Evolutionary conservation across 2,113 vertebrate genomes (phyloP).

Genomic region (Bos taurus): ARS-UCD2.0 NC_037337.1:5445001-5445500

Average conservation of each 20-base stretch:
- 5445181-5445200: not conserved
- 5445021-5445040: not conserved
- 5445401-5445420: accelerated
- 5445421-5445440: not conserved
- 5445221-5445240: not conserved
- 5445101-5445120: not conserved
- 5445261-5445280: not conserved
- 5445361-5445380: not conserved
- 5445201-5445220: not conserved
- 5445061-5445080: not conserved
- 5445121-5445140: not conserved
- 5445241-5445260: not conserved
- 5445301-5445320: not conserved
- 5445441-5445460: not conserved
- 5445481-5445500: not conserved
- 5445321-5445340: not conserved
- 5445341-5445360: not conserved
- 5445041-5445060: not conserved
- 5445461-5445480: not conserved
- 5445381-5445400: not conserved
- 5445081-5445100: not conserved
- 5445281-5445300: not conserved
- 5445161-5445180: not conserved
- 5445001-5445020: not conserved
- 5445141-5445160: not conserved